Base-by-base conservation (phyloP, 2,113 vertebrate genomes). In the Epinephelus fuscoguttatus region DNA sequence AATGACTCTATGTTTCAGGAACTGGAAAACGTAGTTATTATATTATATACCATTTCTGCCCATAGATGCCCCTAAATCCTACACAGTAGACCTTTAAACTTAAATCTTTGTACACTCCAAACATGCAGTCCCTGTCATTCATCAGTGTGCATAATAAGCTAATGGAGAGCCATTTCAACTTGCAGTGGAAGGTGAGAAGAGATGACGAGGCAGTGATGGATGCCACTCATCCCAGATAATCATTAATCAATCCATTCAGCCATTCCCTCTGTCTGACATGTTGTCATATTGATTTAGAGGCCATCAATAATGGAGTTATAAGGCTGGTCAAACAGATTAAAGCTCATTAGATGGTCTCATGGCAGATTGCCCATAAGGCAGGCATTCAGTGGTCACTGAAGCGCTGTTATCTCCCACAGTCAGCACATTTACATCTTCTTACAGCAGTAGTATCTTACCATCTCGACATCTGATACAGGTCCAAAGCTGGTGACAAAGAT, bases 401-500 rank as follows among this genome's bases (percentile, higher is more conserved):
- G 72, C 82, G 14, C 60, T 82, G 57, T 80, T 76, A 75, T 88
- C 80, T 79, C 66, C 19, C 27, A 60, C 63, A 83, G 79, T 82
- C 78, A 81, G 23, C 62, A 75, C 42, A 63, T 74, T 60, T 5
- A 63, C 15, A 67, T 59, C 42, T 82, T 40, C 64, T 66, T 33
- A 80, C 30, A 80, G 60, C 56, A 77, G 52, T 4, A 19, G n/a
- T 68, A 77, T 81, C 91, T 86, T 86, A 96, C 96, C 96, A 95
- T 96, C 60, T 96, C 93, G 59, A 96, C 91, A 88, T 96, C 95
- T 80, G 96, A 96, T 47, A 96, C 96, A 0, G 96, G 96, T 81
- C 96, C 96, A 86, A 96, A 96, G 80, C 96, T 96, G 67, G 95
- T 96, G 70, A 96, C 95, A 90, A 96, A 96, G 80, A 96, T 94